Percentiles rank a stretch among this genome's conserved stretches.
phyloP scores from a whole-genome alignment of 2,888 invertebrate genomes.

The Acleris cristana region DNA sequence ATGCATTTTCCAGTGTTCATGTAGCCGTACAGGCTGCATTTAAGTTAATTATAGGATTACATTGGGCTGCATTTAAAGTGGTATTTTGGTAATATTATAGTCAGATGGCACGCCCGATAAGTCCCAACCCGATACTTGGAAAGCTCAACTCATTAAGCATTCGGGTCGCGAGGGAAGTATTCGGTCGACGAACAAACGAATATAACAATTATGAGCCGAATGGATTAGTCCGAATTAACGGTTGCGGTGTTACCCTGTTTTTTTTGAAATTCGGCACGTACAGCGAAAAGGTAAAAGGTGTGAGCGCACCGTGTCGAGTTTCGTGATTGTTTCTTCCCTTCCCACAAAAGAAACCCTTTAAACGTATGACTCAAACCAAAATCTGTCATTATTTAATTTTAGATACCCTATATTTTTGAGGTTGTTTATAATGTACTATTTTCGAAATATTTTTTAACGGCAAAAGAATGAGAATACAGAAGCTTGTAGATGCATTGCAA shows the following conservation, averaged over 20 bases:
- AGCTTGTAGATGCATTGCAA: neutral
- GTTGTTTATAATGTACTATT: neutral
- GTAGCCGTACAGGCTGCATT: constrained; percentile 71
- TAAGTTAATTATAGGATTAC: constrained; percentile 82
- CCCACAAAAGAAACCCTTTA: neutral
- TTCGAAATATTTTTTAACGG: neutral
- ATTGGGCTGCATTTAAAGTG: constrained; percentile 76
- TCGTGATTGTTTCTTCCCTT: neutral
- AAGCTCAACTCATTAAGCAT: constrained; percentile 78
- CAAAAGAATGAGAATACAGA: neutral
- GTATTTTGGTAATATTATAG: constrained; percentile 83
- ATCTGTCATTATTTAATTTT: no score
- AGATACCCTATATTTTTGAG: no score
- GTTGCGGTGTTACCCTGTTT: constrained; percentile 56
- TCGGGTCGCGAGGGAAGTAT: constrained; percentile 72
- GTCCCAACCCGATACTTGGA: constrained; percentile 76
- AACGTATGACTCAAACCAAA: no score
- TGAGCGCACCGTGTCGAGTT: neutral
- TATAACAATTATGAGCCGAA: constrained; percentile 78
- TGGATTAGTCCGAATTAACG: constrained; percentile 74
- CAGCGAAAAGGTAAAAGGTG: constrained; percentile 39
- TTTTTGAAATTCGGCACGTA: constrained; percentile 55
- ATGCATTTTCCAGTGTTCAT: constrained; percentile 78
- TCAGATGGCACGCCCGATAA: constrained; percentile 82
- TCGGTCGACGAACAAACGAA: constrained; percentile 76